Evolutionary conservation across 2,888 invertebrate genomes (phyloP), one percentile per base, ranked within the genome.

Genomic region (Ophraella communa): DNA sequence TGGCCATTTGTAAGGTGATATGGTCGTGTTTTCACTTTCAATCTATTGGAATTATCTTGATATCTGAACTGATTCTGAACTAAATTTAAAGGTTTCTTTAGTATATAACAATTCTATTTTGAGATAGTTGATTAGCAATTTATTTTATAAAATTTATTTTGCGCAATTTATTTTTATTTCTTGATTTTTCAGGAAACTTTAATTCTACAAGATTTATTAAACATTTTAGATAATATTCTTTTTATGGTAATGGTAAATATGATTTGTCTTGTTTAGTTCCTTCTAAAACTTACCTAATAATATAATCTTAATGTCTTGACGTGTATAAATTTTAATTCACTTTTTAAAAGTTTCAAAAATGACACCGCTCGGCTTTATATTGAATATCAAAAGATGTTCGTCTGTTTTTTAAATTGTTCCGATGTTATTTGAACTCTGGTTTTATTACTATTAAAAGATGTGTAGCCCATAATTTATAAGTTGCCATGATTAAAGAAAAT

Each of bases 11-110:
- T 58, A 49, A 58, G 24, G 35, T 51, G 58, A 58, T 58, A 58
- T 49, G 35, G 58, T 58, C 39, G 35, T 56, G 44, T 58, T 58
- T 58, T 58, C 58, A 51, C 58, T 58, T 58, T 58, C 51, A 58
- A 39, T 49, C 49, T 14, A 18, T 11, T 51, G 33, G 18, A 33
- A 58, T 49, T 35, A 14, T 39, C 17, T 58, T 51, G 33, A 57
- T 5, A 17, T 17, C 14, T 7, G 17, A 5, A 39, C 14, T 2
- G n/a, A 17, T 39, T 39, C 7, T 5, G 14, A 39, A 39, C 14
- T 39, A 10, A 21, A 45, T 45, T 21, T 11, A 10, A 18, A 45
- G 3, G 10, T 45, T 39, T 35, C 2, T 35, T 35, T 35, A 35
- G 1, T 35, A n/a, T 35, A n/a, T n/a, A 14, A n/a, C 35, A n/a